A percentile compares a stretch with the other conserved stretches of the same genome.
phyloP scores from a whole-genome alignment of 2,113 vertebrate species.

The Rutilus rutilus region DNA sequence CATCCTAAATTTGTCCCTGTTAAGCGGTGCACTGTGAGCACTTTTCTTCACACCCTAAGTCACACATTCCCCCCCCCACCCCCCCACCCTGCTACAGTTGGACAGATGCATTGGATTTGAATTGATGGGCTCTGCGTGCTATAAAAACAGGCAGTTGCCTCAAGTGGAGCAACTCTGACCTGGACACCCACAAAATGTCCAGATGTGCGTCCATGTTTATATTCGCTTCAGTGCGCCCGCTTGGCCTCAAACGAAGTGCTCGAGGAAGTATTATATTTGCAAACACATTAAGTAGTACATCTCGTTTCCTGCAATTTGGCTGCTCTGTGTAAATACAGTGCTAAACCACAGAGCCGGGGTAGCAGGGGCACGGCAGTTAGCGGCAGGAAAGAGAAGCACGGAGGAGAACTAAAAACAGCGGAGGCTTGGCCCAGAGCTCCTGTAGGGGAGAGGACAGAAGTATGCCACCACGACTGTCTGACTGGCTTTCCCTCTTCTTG shows the following conservation, averaged over 20 bases:
- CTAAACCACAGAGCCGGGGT: slow-evolving; percentile 65
- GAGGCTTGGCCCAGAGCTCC: slow-evolving; percentile 43
- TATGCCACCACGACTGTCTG: slow-evolving; percentile 24
- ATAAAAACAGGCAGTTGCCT: slow-evolving; percentile 66
- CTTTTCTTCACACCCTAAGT: slow-evolving; percentile 56
- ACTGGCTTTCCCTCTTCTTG: slow-evolving; percentile 28
- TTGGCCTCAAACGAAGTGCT: slow-evolving; percentile 63
- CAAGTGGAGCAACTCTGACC: slow-evolving; percentile 61
- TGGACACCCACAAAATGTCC: slow-evolving; percentile 67
- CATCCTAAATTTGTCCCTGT: slow-evolving; percentile 57
- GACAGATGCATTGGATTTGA: slow-evolving; percentile 44
- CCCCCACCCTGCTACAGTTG: slow-evolving; percentile 31
- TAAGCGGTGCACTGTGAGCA: slow-evolving; percentile 44
- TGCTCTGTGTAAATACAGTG: slow-evolving; percentile 69
- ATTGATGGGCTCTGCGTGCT: slow-evolving; percentile 58
- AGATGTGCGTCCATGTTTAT: slow-evolving; percentile 70
- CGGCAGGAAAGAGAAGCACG: slow-evolving; percentile 61
- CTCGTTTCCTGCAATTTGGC: slow-evolving; percentile 75
- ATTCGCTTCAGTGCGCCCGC: slow-evolving; percentile 61
- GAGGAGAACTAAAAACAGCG: slow-evolving; percentile 60
- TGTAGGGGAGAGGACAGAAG: slow-evolving; percentile 9
- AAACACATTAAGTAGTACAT: slow-evolving; percentile 74
- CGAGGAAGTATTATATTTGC: slow-evolving; percentile 75
- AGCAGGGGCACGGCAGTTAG: slow-evolving; percentile 56
- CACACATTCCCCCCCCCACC: slow-evolving; percentile 40